These are phyloP conservation scores for Dicaeum eximium DNA, from an alignment of 2,113 vertebrate genomes.

Conservation along the genomic window DNA sequence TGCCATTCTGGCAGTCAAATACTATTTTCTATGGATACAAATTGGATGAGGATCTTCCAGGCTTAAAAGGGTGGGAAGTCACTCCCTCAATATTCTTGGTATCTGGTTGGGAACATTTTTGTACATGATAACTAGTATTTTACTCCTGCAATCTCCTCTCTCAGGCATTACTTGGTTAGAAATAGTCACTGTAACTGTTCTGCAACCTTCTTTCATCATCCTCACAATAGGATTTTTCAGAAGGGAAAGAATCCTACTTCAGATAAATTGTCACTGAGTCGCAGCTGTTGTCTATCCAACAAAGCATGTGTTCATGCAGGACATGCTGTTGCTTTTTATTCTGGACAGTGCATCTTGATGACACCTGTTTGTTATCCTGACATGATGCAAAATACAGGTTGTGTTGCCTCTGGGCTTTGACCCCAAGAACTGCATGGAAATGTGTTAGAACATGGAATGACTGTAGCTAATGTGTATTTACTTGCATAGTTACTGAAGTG, in stretches of 20 bases:
- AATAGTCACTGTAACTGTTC: not conserved
- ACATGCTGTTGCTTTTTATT: not conserved
- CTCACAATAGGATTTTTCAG: not conserved
- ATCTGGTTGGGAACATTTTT: not conserved
- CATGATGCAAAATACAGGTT: not conserved
- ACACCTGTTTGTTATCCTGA: not conserved
- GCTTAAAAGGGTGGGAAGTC: not conserved
- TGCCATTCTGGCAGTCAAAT: not conserved
- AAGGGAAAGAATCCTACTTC: not conserved
- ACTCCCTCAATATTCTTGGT: not conserved
- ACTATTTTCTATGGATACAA: not conserved
- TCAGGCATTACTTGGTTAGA: not conserved
- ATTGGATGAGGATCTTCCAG: not conserved
- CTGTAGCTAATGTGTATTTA: not conserved
- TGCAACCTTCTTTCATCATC: not conserved
- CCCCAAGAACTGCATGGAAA: not conserved
- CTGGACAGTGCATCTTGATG: not conserved
- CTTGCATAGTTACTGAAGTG: not conserved
- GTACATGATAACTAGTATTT: not conserved
- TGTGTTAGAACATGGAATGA: not conserved
- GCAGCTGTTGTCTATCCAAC: not conserved
- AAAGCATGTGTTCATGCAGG: not conserved
- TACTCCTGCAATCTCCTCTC: not conserved
- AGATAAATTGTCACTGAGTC: not conserved
- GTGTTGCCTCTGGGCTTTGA: not conserved